phyloP scores from a whole-genome alignment of 2,888 invertebrate species.

The Cremastobaeus sp. region DNA sequence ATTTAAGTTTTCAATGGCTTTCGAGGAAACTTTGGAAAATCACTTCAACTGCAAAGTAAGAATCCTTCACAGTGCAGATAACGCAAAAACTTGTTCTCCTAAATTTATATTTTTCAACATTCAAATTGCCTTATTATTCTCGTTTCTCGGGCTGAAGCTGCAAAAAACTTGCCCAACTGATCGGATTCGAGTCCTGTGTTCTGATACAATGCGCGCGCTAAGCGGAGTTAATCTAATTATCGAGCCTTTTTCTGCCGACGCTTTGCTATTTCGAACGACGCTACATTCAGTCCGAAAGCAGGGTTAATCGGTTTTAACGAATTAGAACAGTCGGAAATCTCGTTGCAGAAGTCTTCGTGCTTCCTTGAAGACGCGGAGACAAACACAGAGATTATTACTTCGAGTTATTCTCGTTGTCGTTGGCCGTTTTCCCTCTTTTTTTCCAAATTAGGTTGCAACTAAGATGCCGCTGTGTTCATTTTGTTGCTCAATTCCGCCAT shows the following conservation, averaged over 20 bases:
- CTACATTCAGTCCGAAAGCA: slow-evolving; percentile 52
- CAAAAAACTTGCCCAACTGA: slow-evolving; percentile 49
- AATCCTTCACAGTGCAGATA: too few relatives aligned
- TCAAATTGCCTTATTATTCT: too few relatives aligned
- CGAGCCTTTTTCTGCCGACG: slow-evolving; percentile 45
- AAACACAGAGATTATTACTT: not conserved
- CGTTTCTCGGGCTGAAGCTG: too few relatives aligned
- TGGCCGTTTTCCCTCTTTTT: not conserved
- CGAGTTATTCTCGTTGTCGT: not conserved
- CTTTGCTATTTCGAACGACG: slow-evolving; percentile 27
- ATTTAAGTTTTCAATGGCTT: too few relatives aligned
- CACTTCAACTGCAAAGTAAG: too few relatives aligned
- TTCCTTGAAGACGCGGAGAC: slow-evolving; percentile 12
- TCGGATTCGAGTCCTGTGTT: too few relatives aligned
- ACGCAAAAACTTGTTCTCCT: too few relatives aligned
- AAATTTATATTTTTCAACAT: too few relatives aligned
- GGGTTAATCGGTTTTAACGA: slow-evolving; percentile 54
- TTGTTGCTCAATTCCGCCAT: too few relatives aligned
- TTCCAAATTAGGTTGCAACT: too few relatives aligned
- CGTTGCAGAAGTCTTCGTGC: slow-evolving; percentile 32
- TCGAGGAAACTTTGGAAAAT: too few relatives aligned
- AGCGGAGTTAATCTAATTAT: slow-evolving; percentile 52
- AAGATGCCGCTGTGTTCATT: too few relatives aligned
- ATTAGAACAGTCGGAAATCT: slow-evolving; percentile 41
- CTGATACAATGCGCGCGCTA: slow-evolving; percentile 6